Evolutionary conservation across 2,113 vertebrate genomes (phyloP), one percentile per base, ranked within the genome.

Genomic region (Gymnocephalus cernua): DNA sequence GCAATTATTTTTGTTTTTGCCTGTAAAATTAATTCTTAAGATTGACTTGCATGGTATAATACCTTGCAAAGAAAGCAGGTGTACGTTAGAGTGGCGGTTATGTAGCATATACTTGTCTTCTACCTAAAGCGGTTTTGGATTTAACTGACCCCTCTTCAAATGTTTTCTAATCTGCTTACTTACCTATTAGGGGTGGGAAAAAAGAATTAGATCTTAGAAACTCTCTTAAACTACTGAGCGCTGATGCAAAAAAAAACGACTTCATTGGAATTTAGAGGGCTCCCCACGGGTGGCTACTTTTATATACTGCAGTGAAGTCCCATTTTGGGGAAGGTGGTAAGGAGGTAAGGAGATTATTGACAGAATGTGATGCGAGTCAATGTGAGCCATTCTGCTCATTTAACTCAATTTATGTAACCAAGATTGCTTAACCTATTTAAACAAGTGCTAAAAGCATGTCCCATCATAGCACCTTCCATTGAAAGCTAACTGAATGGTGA

Each of bases 341-440:
- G 56, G 23, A 80, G n/a, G 21, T 29, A 48, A 21, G 25, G 38
- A 57, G n/a, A 74, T 78, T 70, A 65, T 9, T 70, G 57, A 56
- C 50, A 58, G 56, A 56, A 62, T 79, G 41, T 66, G 5, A 71
- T 16, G 51, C 18, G 32, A 61, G 70, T 66, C 51, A 72, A 50
- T 59, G 44, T 9, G 54, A 38, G 11, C 5, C 23, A 45, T 58
- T 35, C 29, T 68, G 56, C 47, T 29, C 13, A 15, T 74, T 74
- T 63, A 19, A 48, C 10, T 15, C 15, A 2, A 41, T 71, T 19
- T 12, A 14, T 35, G 53, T 19, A 71, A 61, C 19, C 15, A 47
- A 80, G 7, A 35, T 23, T 3, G 63, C 58, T 70, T 5, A 58
- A 48, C n/a, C 3, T 11, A 50, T 21, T 29, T 29, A 21, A 59